Evolutionary conservation across 2,113 vertebrate species (phyloP).

Genomic region (Piaya cayana): DNA sequence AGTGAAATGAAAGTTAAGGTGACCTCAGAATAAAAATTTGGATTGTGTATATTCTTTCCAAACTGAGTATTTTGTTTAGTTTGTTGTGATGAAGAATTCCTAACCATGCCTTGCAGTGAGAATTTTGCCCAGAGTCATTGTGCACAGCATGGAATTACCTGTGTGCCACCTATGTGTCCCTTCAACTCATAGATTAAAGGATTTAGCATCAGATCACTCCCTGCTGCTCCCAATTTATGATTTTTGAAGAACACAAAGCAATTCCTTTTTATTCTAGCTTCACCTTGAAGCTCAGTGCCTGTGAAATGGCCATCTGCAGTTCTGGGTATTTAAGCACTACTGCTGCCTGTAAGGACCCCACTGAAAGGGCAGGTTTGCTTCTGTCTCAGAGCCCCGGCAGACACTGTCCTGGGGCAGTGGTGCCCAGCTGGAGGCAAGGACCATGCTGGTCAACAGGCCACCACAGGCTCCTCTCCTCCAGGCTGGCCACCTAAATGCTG

Average conservation of each 20-base stretch:
- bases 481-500: neutral
- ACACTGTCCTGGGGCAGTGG: accelerated
- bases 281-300: neutral
- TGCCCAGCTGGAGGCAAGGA: neutral
- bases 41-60: neutral
- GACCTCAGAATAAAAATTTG: neutral
- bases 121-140: neutral
- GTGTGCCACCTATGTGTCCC: neutral
- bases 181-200: neutral
- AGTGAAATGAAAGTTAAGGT: neutral
- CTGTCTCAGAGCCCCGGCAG: neutral
- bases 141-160: accelerated
- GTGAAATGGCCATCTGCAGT: neutral
- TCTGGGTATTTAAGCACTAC: neutral
- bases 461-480: neutral
- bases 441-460: neutral
- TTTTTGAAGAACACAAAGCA: neutral
- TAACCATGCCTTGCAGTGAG: neutral
- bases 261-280: neutral
- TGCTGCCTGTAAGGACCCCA: neutral
- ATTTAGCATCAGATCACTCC: neutral
- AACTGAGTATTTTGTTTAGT: neutral
- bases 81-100: neutral
- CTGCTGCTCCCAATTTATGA: neutral
- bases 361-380: neutral